Base-by-base conservation (phyloP, 2,888 invertebrate species). In the Dicyrtoma fusca region DNA sequence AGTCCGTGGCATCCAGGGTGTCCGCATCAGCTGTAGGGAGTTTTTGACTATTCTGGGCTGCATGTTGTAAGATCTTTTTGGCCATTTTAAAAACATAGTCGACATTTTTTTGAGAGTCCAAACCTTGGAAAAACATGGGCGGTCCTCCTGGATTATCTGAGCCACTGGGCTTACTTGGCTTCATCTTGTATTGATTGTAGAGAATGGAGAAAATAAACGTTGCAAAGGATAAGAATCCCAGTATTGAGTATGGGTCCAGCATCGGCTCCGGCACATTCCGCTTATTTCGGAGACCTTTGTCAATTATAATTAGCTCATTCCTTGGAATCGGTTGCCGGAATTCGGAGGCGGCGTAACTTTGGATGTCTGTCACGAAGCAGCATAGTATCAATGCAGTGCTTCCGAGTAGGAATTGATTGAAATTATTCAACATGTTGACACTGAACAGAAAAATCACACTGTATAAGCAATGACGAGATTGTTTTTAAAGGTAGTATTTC, bases 151-250 rank as follows among this genome's bases (percentile, higher is more conserved):
- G 65, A 19, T 42, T 42, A 0, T 34, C 42, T 17, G 42, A 44
- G 11, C 59, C 71, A n/a, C 59, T 26, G 4, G 65, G 23, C 4
- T 11, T 49, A 44, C 61, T 55, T n/a, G 63, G 72, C 25, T 61
- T 68, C 47, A 53, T 69, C 64, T 55, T 71, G 23, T 76, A 75
- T 2, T 73, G 68, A 49, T 70, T 74, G 68, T 77, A 80, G 8
- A 80, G 59, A n/a, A 80, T 76, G 49, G 78, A 77, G 19, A 79
- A 75, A 23, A 80, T 66, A 64, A 79, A 80, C 1, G 79, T 79
- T 6, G 75, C 77, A 68, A 80, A 80, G 0, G 79, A 78, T n/a
- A 79, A 49, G 8, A 79, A 72, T 59, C 80, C 80, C 10, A 80
- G 65, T 1, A 80, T 75, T 3, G 79, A 79, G 45, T 79, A 80